Evolutionary conservation across 2,888 invertebrate genomes (phyloP).

Genomic region (Erebia ligea): DNA sequence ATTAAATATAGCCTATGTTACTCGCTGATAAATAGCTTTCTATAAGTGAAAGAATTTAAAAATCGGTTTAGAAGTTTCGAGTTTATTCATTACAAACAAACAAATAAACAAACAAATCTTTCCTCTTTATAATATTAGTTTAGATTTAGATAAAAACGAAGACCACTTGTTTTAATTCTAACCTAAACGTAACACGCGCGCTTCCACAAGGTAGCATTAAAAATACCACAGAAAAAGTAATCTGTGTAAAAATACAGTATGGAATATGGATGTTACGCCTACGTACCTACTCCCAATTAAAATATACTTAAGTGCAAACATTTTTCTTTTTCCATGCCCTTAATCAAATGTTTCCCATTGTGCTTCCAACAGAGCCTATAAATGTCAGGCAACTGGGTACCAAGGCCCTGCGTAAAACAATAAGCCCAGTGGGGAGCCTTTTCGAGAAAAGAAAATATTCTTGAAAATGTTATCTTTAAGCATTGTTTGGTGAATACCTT

Average conservation of each 20-base stretch:
- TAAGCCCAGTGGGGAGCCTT: constrained; percentile 33
- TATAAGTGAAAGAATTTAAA: too few species aligned
- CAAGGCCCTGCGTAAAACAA: constrained; percentile 31
- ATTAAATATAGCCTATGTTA: too few species aligned
- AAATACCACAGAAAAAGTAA: too few species aligned
- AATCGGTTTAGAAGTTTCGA: too few species aligned
- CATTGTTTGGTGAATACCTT: constrained; percentile 22
- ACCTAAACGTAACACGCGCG: background rate
- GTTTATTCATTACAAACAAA: too few species aligned
- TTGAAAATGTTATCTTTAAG: constrained; percentile 29
- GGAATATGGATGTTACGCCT: background rate
- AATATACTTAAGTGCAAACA: constrained; percentile 18
- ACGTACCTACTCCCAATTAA: constrained; percentile 4
- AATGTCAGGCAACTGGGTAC: constrained; percentile 31
- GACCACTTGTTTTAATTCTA: too few species aligned
- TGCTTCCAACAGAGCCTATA: constrained; percentile 33
- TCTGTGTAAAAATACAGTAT: background rate
- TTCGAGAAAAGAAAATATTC: constrained; percentile 31
- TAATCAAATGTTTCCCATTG: constrained; percentile 29
- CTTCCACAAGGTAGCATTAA: background rate
- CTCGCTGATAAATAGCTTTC: too few species aligned
- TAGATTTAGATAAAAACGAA: too few species aligned
- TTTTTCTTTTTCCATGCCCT: constrained; percentile 18
- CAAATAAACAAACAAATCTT: too few species aligned
- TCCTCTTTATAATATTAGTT: too few species aligned